Evolutionary conservation across 2,797 vertebrate species (phyloP), one percentile per base, ranked within the genome.

Genomic region (Galagoides demidoff): DNA sequence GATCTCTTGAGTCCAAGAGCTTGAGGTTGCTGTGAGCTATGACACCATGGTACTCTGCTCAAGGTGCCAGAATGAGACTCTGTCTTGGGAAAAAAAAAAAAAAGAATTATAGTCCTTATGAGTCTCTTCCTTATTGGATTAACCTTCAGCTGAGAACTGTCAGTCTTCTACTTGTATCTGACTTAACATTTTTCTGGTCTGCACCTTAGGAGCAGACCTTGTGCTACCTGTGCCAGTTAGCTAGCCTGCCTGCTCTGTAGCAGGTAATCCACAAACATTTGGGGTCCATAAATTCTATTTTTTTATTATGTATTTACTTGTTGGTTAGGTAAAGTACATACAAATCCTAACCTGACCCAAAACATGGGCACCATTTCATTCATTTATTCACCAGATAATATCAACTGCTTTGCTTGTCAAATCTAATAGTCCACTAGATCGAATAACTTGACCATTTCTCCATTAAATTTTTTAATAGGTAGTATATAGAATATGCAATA

Each of bases 151-250:
- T 29, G 29, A 71, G 66, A 81, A 39, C 61, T 57, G 0, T 92
- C 82, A 57, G 6, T 43, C 19, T 68, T 64, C 29, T 79, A 0
- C 39, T 83, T 34, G 39, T 43, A 59, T 34, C 85, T 85, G 66
- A 92, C 78, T 59, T 92, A 87, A 78, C 8, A 14, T 81, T 97
- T 89, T 83, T 61, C 34, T 86, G 45, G 37, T 45, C 76, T 89
- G 43, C 23, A 73, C 39, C 79, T 94, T 93, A 52, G 76, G 84
- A 95, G 74, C 29, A 85, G 39, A 86, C 19, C 29, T 70, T 45
- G 70, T 89, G n/a, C 92, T 76, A 37, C 59, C 74, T 85, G 43
- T 93, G 57, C 64, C 52, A 43, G 13, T 82, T 57, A 85, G 71
- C 16, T 25, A 79, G n/a, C 77, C 34, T 74, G 19, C 9, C 16